Evolutionary conservation across 1,140 invertebrate genomes (phyloP).

Genomic region (Rhopalosiphum padi): DNA sequence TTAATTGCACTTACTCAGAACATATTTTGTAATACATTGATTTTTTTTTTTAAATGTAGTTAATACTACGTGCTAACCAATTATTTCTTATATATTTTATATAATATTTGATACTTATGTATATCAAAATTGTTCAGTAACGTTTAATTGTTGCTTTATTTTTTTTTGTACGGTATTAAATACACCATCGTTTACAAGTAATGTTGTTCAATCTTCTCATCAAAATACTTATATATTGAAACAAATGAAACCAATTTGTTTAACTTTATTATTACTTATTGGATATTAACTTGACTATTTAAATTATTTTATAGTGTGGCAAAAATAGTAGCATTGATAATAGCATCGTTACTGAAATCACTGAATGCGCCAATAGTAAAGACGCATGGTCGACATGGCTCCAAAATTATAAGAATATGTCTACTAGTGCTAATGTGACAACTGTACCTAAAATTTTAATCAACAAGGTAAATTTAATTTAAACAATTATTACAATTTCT

Average conservation of each 20-base stretch:
- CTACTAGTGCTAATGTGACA: background rate
- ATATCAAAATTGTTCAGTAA: background rate
- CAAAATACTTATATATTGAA: background rate
- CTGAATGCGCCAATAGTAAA: background rate
- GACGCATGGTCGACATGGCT: background rate
- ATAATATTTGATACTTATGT: background rate
- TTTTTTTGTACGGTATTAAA: background rate
- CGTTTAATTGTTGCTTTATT: background rate
- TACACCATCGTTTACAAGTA: background rate
- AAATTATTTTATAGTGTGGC: conserved; percentile 6
- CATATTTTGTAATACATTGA: background rate
- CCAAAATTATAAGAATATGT: background rate
- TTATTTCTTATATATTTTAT: background rate
- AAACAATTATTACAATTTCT: background rate
- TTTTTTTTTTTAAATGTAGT: background rate
- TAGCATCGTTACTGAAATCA: background rate
- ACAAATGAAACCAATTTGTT: background rate
- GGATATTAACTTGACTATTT: background rate
- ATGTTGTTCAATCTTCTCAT: background rate
- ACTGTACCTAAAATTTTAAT: background rate
- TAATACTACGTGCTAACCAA: background rate
- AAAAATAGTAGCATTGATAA: background rate
- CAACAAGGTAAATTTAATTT: background rate
- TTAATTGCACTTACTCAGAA: no score
- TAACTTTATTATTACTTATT: background rate